Evolutionary conservation across 2,888 invertebrate species (phyloP).

Genomic region (Anoplius nigerrimus): DNA sequence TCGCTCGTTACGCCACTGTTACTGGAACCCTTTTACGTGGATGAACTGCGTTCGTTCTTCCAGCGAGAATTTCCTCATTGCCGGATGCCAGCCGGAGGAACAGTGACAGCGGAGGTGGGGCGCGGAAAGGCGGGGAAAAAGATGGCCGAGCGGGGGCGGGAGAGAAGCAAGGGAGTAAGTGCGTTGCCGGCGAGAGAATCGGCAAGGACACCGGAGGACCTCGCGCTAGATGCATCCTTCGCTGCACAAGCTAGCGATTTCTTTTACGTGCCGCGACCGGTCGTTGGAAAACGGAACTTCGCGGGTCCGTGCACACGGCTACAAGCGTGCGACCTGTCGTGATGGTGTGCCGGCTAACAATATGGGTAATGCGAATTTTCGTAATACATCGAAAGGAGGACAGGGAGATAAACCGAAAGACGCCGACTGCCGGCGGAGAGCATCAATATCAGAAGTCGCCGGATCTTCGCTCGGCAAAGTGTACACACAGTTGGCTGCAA

Average conservation of each 20-base stretch:
- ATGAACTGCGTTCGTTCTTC: constrained; percentile 20
- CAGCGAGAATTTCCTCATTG: constrained; percentile 30
- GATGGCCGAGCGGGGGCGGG: constrained; percentile 31
- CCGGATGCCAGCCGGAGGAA: constrained; percentile 49
- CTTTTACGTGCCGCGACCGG: constrained; percentile 46
- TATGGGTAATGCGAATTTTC: constrained; percentile 50
- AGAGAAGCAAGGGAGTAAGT: constrained; percentile 56
- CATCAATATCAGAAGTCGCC: constrained; percentile 6
- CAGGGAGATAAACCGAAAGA: constrained; percentile 37
- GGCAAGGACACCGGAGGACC: constrained; percentile 70
- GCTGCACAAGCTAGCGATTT: constrained; percentile 65
- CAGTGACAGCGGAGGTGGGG: constrained; percentile 25
- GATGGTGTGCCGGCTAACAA: constrained; percentile 54
- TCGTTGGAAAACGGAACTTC: constrained; percentile 58
- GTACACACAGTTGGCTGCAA: constrained; percentile 2
- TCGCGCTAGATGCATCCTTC: constrained; percentile 74
- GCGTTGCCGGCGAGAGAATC: constrained; percentile 66
- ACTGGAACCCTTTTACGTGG: constrained; percentile 30
- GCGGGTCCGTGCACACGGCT: constrained; percentile 51
- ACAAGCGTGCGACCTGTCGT: constrained; percentile 54
- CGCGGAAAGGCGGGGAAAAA: constrained; percentile 37
- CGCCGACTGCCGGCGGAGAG: constrained; percentile 1
- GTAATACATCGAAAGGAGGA: constrained; percentile 51
- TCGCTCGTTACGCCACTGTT: constrained; percentile 9
- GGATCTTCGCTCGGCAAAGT: not conserved